Conservation (phyloP, 1,140 invertebrate genomes). For the Drosophila santomea region DNA sequence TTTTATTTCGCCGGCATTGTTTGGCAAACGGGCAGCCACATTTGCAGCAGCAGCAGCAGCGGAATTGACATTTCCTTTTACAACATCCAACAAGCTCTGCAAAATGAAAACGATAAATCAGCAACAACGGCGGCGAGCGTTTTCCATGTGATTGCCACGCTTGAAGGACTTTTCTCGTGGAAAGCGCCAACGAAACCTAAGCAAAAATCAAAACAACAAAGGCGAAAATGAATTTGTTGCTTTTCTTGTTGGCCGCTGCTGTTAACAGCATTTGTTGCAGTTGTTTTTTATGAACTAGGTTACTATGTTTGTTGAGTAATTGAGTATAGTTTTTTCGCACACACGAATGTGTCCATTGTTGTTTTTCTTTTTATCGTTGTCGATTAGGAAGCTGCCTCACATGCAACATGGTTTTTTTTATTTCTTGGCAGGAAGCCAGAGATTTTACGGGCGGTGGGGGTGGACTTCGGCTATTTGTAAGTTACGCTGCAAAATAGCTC, state of each 20-base stretch:
- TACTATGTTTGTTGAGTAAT: slow-evolving; percentile 83
- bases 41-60: slow-evolving; percentile 31
- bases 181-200: slow-evolving; percentile 55
- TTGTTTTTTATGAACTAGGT: slow-evolving; percentile 77
- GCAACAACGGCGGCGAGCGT: slow-evolving; percentile 52
- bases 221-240: slow-evolving; percentile 82
- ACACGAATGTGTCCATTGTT: slow-evolving; percentile 63
- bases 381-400: slow-evolving; percentile 74
- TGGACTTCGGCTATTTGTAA: neutral
- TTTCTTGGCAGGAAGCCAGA: slow-evolving; percentile 33
- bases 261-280: slow-evolving; percentile 73
- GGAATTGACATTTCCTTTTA: slow-evolving; percentile 83
- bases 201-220: slow-evolving; percentile 53
- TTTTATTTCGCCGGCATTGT: slow-evolving; percentile 43
- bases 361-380: slow-evolving; percentile 36
- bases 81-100: slow-evolving; percentile 77
- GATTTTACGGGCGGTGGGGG: neutral
- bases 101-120: slow-evolving; percentile 83
- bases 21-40: slow-evolving; percentile 69
- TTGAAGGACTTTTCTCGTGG: slow-evolving; percentile 76
- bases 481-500: slow-evolving; percentile 24
- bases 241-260: slow-evolving; percentile 76
- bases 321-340: slow-evolving; percentile 80
- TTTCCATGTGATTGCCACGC: slow-evolving; percentile 80
- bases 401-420: slow-evolving; percentile 62